Base-by-base conservation (phyloP, 2,888 invertebrate genomes). In the Eupeodes latifasciatus region DNA sequence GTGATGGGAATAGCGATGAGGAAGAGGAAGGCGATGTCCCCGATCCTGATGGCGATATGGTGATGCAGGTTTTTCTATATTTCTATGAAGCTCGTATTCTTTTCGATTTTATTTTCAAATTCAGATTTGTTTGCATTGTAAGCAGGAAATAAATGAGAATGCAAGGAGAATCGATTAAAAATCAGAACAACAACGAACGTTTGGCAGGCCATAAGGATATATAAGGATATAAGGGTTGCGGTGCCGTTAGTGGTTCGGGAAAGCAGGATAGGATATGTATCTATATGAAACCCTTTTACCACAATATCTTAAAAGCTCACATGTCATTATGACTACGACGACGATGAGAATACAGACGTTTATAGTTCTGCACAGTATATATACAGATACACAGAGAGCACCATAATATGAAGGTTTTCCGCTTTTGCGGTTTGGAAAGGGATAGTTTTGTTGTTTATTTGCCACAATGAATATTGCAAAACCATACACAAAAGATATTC, bases 401-500 rank as follows among this genome's bases (percentile, higher is more conserved):
- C 49, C 51, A 34, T 61, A 57, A 27, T 10, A 14, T 14, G 40
- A 7, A 27, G 51, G 47, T n/a, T 9, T 72, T 16, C n/a, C 44
- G 51, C 11, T 53, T 53, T 3, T 72, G 53, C 16, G 61, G 53
- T n/a, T 36, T 14, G 64, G 14, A 44, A 40, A 36, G 59, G 64
- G n/a, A 16, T 34, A 36, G 36, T 49, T 66, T 10, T 67, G 67
- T 61, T 36, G 77, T 71, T 81, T 81, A 77, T 85, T 71, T 79
- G 19, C 71, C 69, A 61, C 83, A 79, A 64, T 76, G 86, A 80
- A 83, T 87, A 83, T 79, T 87, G 83, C 67, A 86, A 83, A 79
- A 86, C 79, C 83, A 40, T 40, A 55, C 83, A 83, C 83, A 87
- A 87, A 87, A 87, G 86, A 82, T 79, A 71, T 72, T 76, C 62